phyloP scores from a whole-genome alignment of 2,113 vertebrate genomes.

The Cololabis saira region DNA sequence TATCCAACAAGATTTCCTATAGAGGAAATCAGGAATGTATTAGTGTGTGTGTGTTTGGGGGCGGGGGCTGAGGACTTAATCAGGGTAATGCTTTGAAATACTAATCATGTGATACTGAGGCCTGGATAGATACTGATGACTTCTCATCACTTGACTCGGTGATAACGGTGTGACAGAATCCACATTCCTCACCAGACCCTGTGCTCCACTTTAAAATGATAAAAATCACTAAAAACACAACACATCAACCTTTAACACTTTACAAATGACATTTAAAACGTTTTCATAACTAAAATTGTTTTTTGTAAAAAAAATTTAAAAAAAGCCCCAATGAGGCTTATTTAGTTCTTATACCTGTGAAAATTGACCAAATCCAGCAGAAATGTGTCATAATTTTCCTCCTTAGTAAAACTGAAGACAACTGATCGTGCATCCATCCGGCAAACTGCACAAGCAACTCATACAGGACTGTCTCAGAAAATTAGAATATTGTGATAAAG shows the following conservation, averaged over 20 bases:
- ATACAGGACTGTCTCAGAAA: too few relatives aligned
- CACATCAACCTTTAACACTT: neutral
- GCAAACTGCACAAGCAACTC: too few relatives aligned
- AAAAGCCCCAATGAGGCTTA: neutral
- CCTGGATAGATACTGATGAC: slow-evolving; percentile 13
- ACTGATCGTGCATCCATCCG: neutral
- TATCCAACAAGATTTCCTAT: neutral
- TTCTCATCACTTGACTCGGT: neutral
- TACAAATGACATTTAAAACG: neutral
- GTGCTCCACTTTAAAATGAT: neutral
- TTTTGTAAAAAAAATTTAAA: too few relatives aligned
- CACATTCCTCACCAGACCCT: neutral
- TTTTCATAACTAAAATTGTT: neutral
- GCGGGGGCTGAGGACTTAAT: slow-evolving; percentile 23
- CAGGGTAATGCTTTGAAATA: slow-evolving; percentile 26
- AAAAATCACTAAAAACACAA: neutral
- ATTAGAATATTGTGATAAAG: too few relatives aligned
- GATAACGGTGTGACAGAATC: neutral
- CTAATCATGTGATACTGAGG: slow-evolving; percentile 8
- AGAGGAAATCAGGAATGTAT: neutral
- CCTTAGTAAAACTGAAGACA: neutral
- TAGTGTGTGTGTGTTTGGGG: neutral
- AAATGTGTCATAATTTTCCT: neutral
- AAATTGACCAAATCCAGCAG: neutral
- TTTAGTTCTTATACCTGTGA: neutral